Percentiles rank a stretch among this genome's conserved stretches.
These are phyloP conservation scores for Lithobates pipiens DNA, from an alignment of 2,797 vertebrate species.

Conservation along the genomic window DNA sequence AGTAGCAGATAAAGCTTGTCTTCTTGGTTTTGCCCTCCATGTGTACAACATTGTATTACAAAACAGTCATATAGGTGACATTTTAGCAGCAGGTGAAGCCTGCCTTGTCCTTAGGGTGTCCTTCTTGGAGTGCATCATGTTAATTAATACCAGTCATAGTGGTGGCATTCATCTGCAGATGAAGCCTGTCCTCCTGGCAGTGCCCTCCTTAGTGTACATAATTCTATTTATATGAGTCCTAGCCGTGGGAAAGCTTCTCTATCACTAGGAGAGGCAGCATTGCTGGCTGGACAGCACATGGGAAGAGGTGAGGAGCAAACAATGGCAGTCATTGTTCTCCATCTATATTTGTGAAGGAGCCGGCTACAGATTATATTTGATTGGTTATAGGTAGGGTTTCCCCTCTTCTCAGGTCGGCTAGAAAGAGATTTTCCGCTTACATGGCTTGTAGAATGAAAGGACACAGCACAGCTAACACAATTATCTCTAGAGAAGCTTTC, in stretches of 20 bases:
- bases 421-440: slow-evolving; percentile 19
- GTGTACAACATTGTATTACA: too few relatives aligned
- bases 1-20: too few relatives aligned
- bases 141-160: too few relatives aligned
- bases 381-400: slow-evolving; percentile 75
- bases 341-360: slow-evolving; percentile 76
- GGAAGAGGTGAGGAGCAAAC: slow-evolving; percentile 78
- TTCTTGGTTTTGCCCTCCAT: too few relatives aligned
- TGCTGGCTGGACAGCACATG: slow-evolving; percentile 67
- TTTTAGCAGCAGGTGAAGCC: too few relatives aligned
- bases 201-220: neutral
- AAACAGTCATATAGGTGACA: too few relatives aligned
- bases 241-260: slow-evolving; percentile 51
- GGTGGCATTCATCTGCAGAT: too few relatives aligned
- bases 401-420: slow-evolving; percentile 75
- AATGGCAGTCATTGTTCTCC: slow-evolving; percentile 79
- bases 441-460: slow-evolving; percentile 35
- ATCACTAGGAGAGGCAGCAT: slow-evolving; percentile 47
- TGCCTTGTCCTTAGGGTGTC: too few relatives aligned
- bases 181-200: neutral
- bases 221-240: slow-evolving; percentile 25
- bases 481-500: slow-evolving; percentile 25
- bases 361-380: slow-evolving; percentile 80
- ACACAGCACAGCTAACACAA: slow-evolving; percentile 17
- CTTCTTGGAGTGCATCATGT: too few relatives aligned